Evolutionary conservation across 2,797 vertebrate genomes (phyloP).

Genomic region (Toxotes lorentzi): DNA sequence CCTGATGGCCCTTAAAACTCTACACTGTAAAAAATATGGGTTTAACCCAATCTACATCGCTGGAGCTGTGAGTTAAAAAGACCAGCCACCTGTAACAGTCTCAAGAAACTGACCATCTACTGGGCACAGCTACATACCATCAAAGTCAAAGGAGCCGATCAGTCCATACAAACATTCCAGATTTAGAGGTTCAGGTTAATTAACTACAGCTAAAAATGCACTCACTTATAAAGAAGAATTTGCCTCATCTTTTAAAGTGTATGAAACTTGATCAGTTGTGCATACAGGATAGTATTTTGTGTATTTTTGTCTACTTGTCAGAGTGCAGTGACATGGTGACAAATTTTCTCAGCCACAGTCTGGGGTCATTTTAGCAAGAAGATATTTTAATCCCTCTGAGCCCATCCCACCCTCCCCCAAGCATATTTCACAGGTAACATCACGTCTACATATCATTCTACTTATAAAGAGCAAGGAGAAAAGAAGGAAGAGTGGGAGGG

Average conservation of each 20-base stretch:
- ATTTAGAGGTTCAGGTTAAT: slow-evolving; percentile 4
- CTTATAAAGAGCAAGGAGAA: slow-evolving; percentile 20
- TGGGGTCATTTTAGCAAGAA: slow-evolving; percentile 49
- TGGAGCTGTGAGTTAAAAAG: too few species aligned
- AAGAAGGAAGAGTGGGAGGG: slow-evolving; percentile 31
- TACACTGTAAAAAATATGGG: neutral
- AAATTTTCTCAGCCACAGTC: slow-evolving; percentile 29
- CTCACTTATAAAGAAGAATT: neutral
- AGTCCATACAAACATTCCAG: neutral
- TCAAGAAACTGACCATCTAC: neutral
- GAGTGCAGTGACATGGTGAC: slow-evolving; percentile 28
- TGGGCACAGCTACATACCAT: neutral
- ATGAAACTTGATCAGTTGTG: neutral
- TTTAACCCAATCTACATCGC: neutral
- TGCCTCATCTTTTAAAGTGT: neutral
- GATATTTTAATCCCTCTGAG: slow-evolving; percentile 17
- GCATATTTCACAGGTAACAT: slow-evolving; percentile 31
- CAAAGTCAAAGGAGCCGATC: neutral
- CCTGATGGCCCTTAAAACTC: neutral
- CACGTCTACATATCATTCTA: slow-evolving; percentile 25
- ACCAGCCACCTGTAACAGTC: neutral
- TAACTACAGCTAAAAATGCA: neutral
- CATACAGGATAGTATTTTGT: neutral
- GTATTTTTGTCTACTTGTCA: slow-evolving; percentile 15
- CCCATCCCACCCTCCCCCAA: too few species aligned